Percentiles rank a stretch among this genome's conserved stretches.
These are phyloP conservation scores for Origma solitaria DNA, from an alignment of 2,113 vertebrate species.

Conservation along the genomic window DNA sequence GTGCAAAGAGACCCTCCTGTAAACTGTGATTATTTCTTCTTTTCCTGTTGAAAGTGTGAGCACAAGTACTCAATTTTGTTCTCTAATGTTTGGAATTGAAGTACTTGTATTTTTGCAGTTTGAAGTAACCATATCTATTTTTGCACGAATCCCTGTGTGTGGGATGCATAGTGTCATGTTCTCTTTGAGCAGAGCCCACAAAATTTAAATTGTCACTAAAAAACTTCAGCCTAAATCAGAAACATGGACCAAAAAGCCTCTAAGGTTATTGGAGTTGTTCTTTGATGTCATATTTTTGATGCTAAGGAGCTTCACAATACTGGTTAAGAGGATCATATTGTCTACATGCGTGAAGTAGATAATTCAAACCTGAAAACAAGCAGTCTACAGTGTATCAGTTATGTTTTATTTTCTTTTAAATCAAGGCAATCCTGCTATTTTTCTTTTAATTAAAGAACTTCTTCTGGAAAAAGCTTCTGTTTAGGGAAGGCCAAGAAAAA, in stretches of 20 bases:
- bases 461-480: not conserved
- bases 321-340: not conserved
- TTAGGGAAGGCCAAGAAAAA: not conserved
- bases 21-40: not conserved
- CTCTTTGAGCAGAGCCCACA: not conserved
- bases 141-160: not conserved
- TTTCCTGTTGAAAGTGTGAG: not conserved
- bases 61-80: not conserved
- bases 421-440: not conserved
- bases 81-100: not conserved
- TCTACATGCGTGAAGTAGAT: not conserved
- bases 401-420: not conserved
- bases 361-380: not conserved
- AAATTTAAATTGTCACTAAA: not conserved
- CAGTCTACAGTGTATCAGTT: not conserved
- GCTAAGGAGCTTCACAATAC: not conserved
- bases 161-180: not conserved
- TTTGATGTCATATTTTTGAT: not conserved
- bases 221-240: not conserved
- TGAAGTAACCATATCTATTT: not conserved
- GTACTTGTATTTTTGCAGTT: not conserved
- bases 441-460: not conserved
- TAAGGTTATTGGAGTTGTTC: not conserved
- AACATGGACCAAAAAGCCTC: not conserved
- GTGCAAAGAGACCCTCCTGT: not conserved